phyloP scores from a whole-genome alignment of 2,888 invertebrate species.

The Seladonia tumulorum region DNA sequence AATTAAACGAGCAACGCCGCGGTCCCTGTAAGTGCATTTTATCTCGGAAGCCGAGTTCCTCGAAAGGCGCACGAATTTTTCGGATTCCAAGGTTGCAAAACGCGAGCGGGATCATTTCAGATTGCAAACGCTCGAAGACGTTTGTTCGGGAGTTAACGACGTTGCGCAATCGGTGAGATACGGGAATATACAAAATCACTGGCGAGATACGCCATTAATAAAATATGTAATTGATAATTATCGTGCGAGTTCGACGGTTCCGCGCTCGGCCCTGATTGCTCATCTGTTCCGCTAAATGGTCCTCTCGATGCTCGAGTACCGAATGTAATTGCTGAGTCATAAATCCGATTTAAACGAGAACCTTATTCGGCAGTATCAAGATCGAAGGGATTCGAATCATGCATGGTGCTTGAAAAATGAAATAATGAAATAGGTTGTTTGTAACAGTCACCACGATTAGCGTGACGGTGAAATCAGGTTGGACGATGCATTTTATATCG shows the following conservation, averaged over 20 bases:
- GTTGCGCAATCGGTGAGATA: conserved; percentile 37
- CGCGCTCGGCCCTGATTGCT: conserved; percentile 27
- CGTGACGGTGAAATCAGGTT: background rate
- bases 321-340: conserved; percentile 24
- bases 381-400: background rate
- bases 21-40: conserved; percentile 3
- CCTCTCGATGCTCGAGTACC: background rate
- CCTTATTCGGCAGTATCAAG: conserved; percentile 10
- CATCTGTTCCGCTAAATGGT: conserved; percentile 16
- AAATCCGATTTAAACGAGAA: conserved; percentile 31
- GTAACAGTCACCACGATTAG: background rate
- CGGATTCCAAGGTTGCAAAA: conserved; percentile 31
- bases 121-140: background rate
- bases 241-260: conserved; percentile 18
- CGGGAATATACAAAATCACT: conserved; percentile 8
- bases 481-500: background rate
- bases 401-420: background rate
- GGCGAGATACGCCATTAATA: conserved; percentile 31
- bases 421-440: background rate
- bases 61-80: conserved; percentile 26
- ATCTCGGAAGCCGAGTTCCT: conserved; percentile 17
- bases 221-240: conserved; percentile 39
- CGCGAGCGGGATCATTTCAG: background rate
- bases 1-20: conserved; percentile 12
- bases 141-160: conserved; percentile 20